Evolutionary conservation across 1,140 invertebrate genomes (phyloP), one percentile per base, ranked within the genome.

Genomic region (Apolygus lucorum): DNA sequence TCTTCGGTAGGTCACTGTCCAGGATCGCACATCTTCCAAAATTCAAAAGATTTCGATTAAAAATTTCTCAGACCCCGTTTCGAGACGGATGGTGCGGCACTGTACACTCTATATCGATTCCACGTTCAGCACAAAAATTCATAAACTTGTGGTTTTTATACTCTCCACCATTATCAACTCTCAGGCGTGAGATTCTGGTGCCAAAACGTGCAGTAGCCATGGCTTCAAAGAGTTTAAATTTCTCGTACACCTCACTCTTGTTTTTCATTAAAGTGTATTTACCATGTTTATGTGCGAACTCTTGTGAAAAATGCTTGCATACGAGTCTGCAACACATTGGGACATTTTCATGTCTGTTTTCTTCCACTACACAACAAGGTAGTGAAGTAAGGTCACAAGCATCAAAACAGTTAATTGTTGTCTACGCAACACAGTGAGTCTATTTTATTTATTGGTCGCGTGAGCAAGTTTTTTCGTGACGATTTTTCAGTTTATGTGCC

Each of bases 201-300:
- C 34, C 34, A 49, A 49, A 49, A 49, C 17, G 34, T 11, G 34
- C 34, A 17, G 34, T 49, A 11, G 17, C 8, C 8, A 8, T 8
- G 34, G 34, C 34, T 49, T 49, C 34, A 11, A 11, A 49, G 8
- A 11, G 34, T 17, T 17, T 4, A 49, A 49, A 49, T 49, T 49
- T 49, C 17, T 49, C 34, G 17, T 49, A 49, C 4, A 49, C 34
- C 17, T 49, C 34, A 49, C 34, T 49, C 34, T 49, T 49, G 4
- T 49, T 8, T 62, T 25, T 62, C 54, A 62, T 62, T 21, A 62
- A 25, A 62, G n/a, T n/a, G n/a, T n/a, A n/a, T n/a, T n/a, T n/a
- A n/a, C n/a, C n/a, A n/a, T n/a, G n/a, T n/a, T n/a, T n/a, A n/a
- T n/a, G n/a, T n/a, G n/a, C n/a, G n/a, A n/a, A n/a, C n/a, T n/a